Percentiles rank a stretch among this genome's conserved stretches.
These are phyloP conservation scores for Meriones psammophilus DNA, from an alignment of 2,797 vertebrate species.

Conservation along the genomic window DNA sequence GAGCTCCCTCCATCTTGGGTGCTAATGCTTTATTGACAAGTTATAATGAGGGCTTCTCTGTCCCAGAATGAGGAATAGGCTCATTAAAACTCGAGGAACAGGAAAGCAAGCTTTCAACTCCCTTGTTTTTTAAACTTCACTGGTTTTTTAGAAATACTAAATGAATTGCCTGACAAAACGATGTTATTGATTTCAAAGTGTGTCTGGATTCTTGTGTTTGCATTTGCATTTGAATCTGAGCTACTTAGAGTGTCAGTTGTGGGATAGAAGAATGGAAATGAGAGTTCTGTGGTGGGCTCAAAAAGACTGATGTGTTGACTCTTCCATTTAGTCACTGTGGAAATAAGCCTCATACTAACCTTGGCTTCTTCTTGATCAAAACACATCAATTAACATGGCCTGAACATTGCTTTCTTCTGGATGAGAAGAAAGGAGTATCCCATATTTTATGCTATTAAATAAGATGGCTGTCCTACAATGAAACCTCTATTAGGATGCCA, in stretches of 20 bases:
- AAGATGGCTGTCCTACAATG: conserved; percentile 72
- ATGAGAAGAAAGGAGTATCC: conserved; percentile 75
- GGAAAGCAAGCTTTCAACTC: conserved; percentile 77
- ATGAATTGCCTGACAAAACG: conserved; percentile 84
- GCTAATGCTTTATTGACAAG: conserved; percentile 79
- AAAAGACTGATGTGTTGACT: conserved; percentile 83
- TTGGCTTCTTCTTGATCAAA: conserved; percentile 82
- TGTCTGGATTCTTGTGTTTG: conserved; percentile 80
- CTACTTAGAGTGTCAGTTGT: conserved; percentile 80
- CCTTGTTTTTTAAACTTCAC: conserved; percentile 83
- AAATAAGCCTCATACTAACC: conserved; percentile 79
- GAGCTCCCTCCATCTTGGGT: conserved; percentile 74
- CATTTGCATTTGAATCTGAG: conserved; percentile 85
- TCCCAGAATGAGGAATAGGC: conserved; percentile 73
- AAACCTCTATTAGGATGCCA: conserved; percentile 70
- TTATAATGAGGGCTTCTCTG: conserved; percentile 80
- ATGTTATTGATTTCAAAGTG: conserved; percentile 84
- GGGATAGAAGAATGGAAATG: conserved; percentile 78
- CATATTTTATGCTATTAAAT: conserved; percentile 77
- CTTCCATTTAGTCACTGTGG: conserved; percentile 79
- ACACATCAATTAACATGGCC: conserved; percentile 79
- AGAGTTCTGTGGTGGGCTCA: conserved; percentile 72
- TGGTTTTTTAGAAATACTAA: conserved; percentile 83
- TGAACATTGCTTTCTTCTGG: conserved; percentile 73
- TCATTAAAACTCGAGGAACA: conserved; percentile 80